These are phyloP conservation scores for Eupithecia subfuscata DNA, from an alignment of 2,888 invertebrate species.

Conservation along the genomic window DNA sequence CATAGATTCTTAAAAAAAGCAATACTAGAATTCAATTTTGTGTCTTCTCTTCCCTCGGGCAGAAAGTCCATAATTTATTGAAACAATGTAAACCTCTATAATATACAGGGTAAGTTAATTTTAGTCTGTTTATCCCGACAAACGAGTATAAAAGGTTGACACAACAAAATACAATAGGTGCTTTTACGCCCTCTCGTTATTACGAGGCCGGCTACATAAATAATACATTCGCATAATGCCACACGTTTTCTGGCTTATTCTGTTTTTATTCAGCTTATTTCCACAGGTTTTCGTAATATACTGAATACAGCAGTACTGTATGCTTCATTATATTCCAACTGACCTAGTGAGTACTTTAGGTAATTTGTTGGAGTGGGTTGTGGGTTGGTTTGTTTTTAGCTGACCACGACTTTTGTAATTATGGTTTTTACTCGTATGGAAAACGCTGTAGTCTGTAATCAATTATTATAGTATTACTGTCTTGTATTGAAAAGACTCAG, in stretches of 20 bases:
- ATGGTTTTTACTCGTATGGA: neutral
- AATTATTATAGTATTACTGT: too few species aligned
- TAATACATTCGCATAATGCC: conserved; percentile 24
- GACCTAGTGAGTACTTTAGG: neutral
- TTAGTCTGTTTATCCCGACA: neutral
- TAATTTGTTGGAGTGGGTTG: neutral
- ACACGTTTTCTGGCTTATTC: conserved; percentile 21
- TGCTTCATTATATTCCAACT: neutral
- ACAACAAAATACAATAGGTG: conserved; percentile 17
- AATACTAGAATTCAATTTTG: neutral
- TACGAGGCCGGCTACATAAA: conserved; percentile 25
- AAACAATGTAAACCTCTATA: neutral
- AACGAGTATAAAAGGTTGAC: conserved; percentile 23
- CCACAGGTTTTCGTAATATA: conserved; percentile 17
- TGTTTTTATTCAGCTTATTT: conserved; percentile 12
- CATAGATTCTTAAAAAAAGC: neutral
- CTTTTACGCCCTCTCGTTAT: conserved; percentile 19
- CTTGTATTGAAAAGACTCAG: too few species aligned
- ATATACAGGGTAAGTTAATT: neutral
- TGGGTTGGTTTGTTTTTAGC: neutral
- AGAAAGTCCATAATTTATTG: neutral
- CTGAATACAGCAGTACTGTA: neutral
- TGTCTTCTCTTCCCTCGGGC: neutral
- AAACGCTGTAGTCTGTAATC: neutral
- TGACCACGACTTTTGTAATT: neutral